Percentiles rank a stretch among this genome's conserved stretches.
Evolutionary conservation across 2,797 vertebrate species (phyloP).

Genomic region (Oryzias sinensis): DNA sequence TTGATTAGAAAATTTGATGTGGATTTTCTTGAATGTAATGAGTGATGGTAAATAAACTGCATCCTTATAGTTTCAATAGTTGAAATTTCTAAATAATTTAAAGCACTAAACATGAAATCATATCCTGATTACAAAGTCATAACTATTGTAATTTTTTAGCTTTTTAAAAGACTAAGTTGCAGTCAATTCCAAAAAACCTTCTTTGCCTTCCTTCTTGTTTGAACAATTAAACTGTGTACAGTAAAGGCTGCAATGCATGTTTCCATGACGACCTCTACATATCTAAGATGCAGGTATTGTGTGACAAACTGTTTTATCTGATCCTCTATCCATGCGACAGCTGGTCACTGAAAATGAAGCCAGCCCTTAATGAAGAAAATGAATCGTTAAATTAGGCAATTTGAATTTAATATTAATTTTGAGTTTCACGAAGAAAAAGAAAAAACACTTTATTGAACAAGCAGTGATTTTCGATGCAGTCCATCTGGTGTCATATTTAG

Average conservation of each 20-base stretch:
- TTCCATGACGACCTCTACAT: slow-evolving; percentile 6
- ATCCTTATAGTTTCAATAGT: no score
- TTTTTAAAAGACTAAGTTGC: no score
- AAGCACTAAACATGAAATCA: no score
- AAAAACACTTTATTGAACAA: not conserved
- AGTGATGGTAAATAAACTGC: no score
- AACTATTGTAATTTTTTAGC: no score
- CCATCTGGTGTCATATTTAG: slow-evolving; percentile 30
- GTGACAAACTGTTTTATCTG: not conserved
- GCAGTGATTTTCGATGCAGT: slow-evolving; percentile 7
- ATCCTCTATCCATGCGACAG: not conserved
- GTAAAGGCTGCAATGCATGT: slow-evolving; percentile 9
- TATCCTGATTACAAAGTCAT: no score
- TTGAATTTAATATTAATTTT: not conserved
- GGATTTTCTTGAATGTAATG: no score
- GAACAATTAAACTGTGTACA: slow-evolving; percentile 1
- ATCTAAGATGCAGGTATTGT: not conserved
- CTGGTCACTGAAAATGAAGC: not conserved
- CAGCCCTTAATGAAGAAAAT: not conserved
- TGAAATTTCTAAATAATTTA: no score
- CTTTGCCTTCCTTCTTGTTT: not conserved
- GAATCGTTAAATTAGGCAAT: not conserved
- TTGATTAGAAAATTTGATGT: no score
- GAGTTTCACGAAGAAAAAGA: no score
- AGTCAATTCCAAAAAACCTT: no score